These are phyloP conservation scores for Hartigia nigra DNA, from an alignment of 2,888 invertebrate species.

Conservation along the genomic window DNA sequence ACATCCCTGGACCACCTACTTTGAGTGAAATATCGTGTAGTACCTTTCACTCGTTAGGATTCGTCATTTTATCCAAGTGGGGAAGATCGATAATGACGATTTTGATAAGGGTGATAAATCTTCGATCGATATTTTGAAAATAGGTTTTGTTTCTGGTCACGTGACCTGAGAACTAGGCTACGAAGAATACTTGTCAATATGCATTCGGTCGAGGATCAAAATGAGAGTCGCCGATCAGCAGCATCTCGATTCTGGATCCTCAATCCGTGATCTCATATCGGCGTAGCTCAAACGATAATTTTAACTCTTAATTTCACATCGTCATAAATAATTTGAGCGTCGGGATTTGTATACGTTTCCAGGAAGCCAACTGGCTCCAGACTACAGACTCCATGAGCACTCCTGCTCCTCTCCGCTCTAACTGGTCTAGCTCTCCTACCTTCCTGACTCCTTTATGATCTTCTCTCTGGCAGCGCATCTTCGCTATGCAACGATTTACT, in stretches of 20 bases:
- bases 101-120: not conserved
- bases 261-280: constrained; percentile 22
- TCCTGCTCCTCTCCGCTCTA: constrained; percentile 15
- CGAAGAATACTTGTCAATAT: not conserved
- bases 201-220: not conserved
- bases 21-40: not conserved
- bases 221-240: not conserved
- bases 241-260: not conserved
- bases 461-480: constrained; percentile 5
- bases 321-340: constrained; percentile 65
- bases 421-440: constrained; percentile 10
- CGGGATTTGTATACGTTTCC: constrained; percentile 55
- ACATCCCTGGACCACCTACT: not conserved
- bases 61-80: not conserved
- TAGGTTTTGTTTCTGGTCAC: not conserved
- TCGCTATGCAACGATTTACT: not conserved
- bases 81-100: not conserved
- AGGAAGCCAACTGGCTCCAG: constrained; percentile 44
- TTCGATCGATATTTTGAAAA: not conserved
- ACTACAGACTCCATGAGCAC: constrained; percentile 11
- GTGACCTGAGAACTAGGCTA: not conserved
- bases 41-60: not conserved
- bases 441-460: constrained; percentile 16
- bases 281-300: constrained; percentile 55
- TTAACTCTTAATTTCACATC: constrained; percentile 65